Evolutionary conservation across 2,113 vertebrate genomes (phyloP).

Genomic region (Oryzias curvinotus): DNA sequence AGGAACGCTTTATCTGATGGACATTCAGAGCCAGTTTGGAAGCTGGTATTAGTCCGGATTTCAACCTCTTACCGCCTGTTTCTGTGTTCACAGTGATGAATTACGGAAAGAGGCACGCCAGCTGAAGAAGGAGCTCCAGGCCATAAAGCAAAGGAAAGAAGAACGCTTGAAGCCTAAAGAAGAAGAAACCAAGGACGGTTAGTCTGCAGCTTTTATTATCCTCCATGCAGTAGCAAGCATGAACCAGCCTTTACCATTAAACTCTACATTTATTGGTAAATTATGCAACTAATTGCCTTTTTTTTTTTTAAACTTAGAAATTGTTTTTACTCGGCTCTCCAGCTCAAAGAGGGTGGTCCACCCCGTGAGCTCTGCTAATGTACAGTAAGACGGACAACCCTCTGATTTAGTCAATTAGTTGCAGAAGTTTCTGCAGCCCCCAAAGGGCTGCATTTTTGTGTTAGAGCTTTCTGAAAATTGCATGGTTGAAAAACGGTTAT

Average conservation of each 20-base stretch:
- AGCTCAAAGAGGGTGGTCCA: constrained; percentile 50
- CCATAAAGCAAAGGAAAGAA: constrained; percentile 89
- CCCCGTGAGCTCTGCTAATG: constrained; percentile 59
- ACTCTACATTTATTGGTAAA: constrained; percentile 16
- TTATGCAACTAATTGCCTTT: not conserved
- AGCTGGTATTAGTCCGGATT: not conserved
- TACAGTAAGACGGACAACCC: constrained; percentile 51
- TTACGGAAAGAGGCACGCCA: constrained; percentile 91
- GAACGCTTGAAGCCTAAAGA: constrained; percentile 70
- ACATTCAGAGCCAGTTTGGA: not conserved
- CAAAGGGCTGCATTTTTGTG: constrained; percentile 58
- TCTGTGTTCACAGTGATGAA: constrained; percentile 84
- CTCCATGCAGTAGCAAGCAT: constrained; percentile 4
- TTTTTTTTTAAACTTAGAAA: constrained; percentile 21
- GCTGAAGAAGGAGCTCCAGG: constrained; percentile 90
- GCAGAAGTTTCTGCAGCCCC: constrained; percentile 29
- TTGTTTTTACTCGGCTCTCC: not conserved
- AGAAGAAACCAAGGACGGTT: constrained; percentile 81
- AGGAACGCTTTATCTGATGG: no score
- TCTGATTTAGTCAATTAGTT: constrained; percentile 65
- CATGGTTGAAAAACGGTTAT: constrained; percentile 42
- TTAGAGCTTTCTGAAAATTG: constrained; percentile 42
- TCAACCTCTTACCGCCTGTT: constrained; percentile 12
- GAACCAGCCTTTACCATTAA: constrained; percentile 13
- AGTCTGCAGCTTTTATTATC: constrained; percentile 28